These are phyloP conservation scores for Philhelius pedissequus DNA, from an alignment of 2,888 invertebrate species.

Conservation along the genomic window DNA sequence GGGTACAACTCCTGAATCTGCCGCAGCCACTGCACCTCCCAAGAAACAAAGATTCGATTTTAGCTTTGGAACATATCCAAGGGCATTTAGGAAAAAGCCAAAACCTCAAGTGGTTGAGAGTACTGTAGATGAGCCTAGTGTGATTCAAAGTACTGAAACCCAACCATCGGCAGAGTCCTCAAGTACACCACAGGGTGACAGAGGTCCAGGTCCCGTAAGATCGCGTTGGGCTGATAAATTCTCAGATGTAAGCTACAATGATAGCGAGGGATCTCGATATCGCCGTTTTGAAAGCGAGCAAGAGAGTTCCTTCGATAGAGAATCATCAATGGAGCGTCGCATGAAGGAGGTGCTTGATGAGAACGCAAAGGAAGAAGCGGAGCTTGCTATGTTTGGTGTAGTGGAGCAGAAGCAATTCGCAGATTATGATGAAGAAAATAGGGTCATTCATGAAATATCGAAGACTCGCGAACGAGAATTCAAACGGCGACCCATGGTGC, in stretches of 20 bases:
- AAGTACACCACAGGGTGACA: conserved; percentile 82
- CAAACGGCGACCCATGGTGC: conserved; percentile 77
- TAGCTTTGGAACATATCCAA: conserved; percentile 89
- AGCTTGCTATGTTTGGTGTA: conserved; percentile 75
- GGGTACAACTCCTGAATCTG: conserved; percentile 79
- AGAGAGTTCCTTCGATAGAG: conserved; percentile 77
- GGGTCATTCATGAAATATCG: conserved; percentile 80
- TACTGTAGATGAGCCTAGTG: conserved; percentile 74
- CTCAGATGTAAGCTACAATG: conserved; percentile 79
- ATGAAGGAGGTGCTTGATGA: conserved; percentile 78
- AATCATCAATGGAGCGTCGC: conserved; percentile 78
- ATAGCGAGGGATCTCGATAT: conserved; percentile 79
- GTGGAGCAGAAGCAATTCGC: conserved; percentile 82
- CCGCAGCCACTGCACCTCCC: conserved; percentile 79
- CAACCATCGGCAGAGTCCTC: conserved; percentile 84
- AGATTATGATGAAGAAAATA: conserved; percentile 81
- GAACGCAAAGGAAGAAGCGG: conserved; percentile 78
- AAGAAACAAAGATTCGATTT: conserved; percentile 84
- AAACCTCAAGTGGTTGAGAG: conserved; percentile 69
- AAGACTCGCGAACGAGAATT: conserved; percentile 77
- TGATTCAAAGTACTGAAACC: conserved; percentile 80
- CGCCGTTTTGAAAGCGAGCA: conserved; percentile 77
- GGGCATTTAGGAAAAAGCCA: conserved; percentile 81
- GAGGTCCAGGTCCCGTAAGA: conserved; percentile 80
- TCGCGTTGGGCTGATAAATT: conserved; percentile 80